These are phyloP conservation scores for Phylloscopus whistleri DNA, from an alignment of 2,113 vertebrate species.

Conservation along the genomic window DNA sequence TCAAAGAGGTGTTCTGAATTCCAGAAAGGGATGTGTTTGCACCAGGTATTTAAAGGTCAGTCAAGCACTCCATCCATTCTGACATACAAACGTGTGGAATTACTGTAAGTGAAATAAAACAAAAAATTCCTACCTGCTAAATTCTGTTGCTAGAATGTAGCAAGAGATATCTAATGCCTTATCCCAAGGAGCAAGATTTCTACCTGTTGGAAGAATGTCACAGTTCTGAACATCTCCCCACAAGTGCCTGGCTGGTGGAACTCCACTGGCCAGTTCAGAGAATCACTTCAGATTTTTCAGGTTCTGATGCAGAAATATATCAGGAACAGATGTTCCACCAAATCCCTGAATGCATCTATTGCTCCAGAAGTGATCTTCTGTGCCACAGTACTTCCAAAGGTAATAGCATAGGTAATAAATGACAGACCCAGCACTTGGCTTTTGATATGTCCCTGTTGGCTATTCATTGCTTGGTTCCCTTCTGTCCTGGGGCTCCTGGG, in stretches of 20 bases:
- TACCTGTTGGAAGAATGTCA: not conserved
- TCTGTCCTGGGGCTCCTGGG: slow-evolving; percentile 13
- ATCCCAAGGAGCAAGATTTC: not conserved
- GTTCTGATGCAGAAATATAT: not conserved
- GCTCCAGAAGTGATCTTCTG: not conserved
- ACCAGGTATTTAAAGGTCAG: not conserved
- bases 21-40: not conserved
- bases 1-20: not conserved
- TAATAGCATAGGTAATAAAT: not conserved
- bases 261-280: not conserved
- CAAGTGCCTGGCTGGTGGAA: not conserved
- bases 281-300: not conserved
- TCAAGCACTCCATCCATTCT: not conserved
- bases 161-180: not conserved
- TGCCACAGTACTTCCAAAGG: not conserved
- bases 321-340: not conserved
- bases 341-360: not conserved
- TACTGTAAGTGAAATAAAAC: not conserved
- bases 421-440: not conserved
- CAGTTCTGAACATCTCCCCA: not conserved
- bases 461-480: not conserved
- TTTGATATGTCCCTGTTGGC: slow-evolving; percentile 23
- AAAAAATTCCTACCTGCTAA: not conserved
- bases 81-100: not conserved
- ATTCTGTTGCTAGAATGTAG: not conserved